phyloP scores from a whole-genome alignment of 2,797 vertebrate species.

The Enteromius afrohamiltoni region DNA sequence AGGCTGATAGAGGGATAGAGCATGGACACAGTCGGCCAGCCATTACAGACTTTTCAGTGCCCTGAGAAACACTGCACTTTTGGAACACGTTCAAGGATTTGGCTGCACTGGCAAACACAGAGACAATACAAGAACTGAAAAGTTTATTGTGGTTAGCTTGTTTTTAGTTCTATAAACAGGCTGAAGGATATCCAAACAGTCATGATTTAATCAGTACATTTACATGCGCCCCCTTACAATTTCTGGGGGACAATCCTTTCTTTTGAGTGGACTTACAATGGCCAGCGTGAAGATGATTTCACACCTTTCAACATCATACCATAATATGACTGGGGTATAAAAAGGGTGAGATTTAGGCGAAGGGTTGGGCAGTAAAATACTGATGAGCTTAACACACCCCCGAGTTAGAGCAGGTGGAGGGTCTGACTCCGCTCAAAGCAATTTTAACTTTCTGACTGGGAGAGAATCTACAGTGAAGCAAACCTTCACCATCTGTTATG shows the following conservation, averaged over 20 bases:
- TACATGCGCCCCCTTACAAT: not conserved
- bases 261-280: not conserved
- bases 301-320: not conserved
- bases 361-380: not conserved
- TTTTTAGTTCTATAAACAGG: not conserved
- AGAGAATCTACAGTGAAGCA: not conserved
- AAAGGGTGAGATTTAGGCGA: not conserved
- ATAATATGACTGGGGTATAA: not conserved
- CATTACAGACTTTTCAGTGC: slow-evolving; percentile 14
- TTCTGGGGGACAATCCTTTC: not conserved
- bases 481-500: not conserved
- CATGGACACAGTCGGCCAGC: not conserved
- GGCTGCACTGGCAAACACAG: not conserved
- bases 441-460: not conserved
- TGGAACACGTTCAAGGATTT: slow-evolving; percentile 35
- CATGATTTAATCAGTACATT: not conserved
- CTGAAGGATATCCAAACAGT: not conserved
- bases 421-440: not conserved
- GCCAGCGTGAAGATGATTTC: not conserved
- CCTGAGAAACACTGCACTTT: slow-evolving; percentile 28
- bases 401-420: not conserved
- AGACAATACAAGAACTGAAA: not conserved
- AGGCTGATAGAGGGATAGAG: not conserved
- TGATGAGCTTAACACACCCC: slow-evolving; percentile 19
- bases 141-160: not conserved